A percentile compares a stretch with the other conserved stretches of the same genome.
These are phyloP conservation scores for Zoanthus gigantus DNA, from an alignment of 92 coral and sea anemone genomes.

Conservation along the genomic window DNA sequence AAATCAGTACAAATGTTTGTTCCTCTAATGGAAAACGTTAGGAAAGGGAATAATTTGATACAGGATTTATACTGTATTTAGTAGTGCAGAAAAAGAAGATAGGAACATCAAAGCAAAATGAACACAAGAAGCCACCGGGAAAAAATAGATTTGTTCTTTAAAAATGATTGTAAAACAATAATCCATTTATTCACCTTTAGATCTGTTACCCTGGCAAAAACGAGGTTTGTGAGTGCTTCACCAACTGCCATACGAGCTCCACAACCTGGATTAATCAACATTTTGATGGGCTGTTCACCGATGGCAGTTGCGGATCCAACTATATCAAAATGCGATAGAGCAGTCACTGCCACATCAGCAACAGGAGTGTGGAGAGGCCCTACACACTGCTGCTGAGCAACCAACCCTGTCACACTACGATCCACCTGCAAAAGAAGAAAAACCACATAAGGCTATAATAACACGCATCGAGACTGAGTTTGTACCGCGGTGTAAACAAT, in stretches of 20 bases:
- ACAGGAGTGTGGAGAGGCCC: slow-evolving; percentile 97
- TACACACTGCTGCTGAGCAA: slow-evolving; percentile 99
- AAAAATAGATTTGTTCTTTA: not conserved
- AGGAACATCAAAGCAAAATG: too few relatives aligned
- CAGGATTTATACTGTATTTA: too few relatives aligned
- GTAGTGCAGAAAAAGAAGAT: too few relatives aligned
- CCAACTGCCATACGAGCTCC: slow-evolving; percentile 99
- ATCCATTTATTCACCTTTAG: slow-evolving; percentile 73
- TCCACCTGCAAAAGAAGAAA: slow-evolving; percentile 75
- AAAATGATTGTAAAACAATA: not conserved
- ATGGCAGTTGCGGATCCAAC: slow-evolving; percentile 97
- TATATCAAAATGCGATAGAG: slow-evolving; percentile 81
- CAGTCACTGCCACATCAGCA: slow-evolving; percentile 96
- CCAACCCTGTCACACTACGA: slow-evolving; percentile 97
- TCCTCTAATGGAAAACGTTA: too few relatives aligned
- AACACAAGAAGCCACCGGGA: too few relatives aligned
- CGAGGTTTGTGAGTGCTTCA: slow-evolving; percentile 94
- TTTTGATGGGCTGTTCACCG: slow-evolving; percentile 98
- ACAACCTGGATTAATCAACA: slow-evolving; percentile 80
- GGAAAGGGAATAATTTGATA: too few relatives aligned
- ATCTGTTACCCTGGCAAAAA: slow-evolving; percentile 92
- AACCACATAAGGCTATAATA: not conserved
- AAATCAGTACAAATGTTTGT: too few relatives aligned
- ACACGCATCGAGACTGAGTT: too few relatives aligned
- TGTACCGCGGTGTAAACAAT: too few relatives aligned